phyloP scores from a whole-genome alignment of 2,797 vertebrate genomes.

The Salmo trutta region DNA sequence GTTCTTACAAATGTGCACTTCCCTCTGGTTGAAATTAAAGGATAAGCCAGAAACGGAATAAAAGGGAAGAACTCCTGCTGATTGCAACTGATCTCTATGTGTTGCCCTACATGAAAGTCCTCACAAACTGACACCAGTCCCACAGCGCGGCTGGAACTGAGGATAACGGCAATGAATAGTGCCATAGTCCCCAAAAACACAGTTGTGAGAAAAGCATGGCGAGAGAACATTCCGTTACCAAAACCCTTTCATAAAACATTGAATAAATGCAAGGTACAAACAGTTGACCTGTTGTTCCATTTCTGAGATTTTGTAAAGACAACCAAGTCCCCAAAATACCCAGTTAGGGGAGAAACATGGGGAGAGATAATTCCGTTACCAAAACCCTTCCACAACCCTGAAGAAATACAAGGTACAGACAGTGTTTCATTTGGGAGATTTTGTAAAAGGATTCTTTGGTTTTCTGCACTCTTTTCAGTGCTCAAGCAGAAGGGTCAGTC shows the following conservation, averaged over 20 bases:
- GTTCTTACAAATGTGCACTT: neutral
- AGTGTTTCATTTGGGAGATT: neutral
- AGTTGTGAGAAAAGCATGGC: neutral
- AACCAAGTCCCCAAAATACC: neutral
- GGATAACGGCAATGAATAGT: neutral
- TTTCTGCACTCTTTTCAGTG: conserved; percentile 2
- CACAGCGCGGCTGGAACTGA: neutral
- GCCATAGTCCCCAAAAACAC: neutral
- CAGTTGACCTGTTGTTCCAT: neutral
- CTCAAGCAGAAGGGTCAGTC: neutral
- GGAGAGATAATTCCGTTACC: neutral
- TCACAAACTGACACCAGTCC: neutral
- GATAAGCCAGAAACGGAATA: neutral
- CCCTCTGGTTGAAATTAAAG: conserved; percentile 15
- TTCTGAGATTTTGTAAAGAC: neutral
- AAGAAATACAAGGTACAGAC: neutral
- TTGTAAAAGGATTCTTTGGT: conserved; percentile 7
- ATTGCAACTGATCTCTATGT: neutral
- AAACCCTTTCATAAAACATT: neutral
- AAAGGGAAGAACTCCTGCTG: conserved; percentile 7
- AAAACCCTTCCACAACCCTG: neutral
- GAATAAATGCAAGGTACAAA: neutral
- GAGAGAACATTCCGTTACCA: neutral
- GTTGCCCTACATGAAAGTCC: neutral
- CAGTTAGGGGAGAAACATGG: neutral